Conservation (phyloP, 2,888 invertebrate genomes). For the Hyposoter didymator region DNA sequence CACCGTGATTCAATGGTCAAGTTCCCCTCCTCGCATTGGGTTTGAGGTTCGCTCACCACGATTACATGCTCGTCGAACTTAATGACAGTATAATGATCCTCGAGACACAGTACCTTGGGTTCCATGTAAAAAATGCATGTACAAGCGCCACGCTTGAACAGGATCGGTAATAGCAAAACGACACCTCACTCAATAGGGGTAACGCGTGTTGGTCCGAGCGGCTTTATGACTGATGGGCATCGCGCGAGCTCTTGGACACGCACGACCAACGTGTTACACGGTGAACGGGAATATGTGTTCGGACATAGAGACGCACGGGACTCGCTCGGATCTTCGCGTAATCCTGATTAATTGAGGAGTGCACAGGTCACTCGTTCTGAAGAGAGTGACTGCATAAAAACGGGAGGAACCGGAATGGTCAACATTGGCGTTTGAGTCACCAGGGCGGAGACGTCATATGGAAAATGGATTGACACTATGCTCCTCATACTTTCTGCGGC, state of each 20-base stretch:
- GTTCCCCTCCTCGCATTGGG: conserved; percentile 38
- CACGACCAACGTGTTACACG: conserved; percentile 50
- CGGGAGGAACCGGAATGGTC: conserved; percentile 49
- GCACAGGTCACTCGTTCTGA: conserved; percentile 65
- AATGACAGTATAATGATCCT: conserved; percentile 80
- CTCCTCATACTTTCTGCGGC: conserved; percentile 17
- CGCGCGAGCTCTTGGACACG: conserved; percentile 74
- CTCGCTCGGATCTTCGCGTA: conserved; percentile 76
- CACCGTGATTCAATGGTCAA: conserved; percentile 58
- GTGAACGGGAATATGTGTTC: conserved; percentile 67
- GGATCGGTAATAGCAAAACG: conserved; percentile 42
- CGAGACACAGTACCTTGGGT: conserved; percentile 21
- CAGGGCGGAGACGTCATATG: not conserved
- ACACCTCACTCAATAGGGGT: conserved; percentile 41
- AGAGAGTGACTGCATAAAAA: conserved; percentile 43
- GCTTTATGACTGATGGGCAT: conserved; percentile 79
- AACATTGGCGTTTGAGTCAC: conserved; percentile 8
- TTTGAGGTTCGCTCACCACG: conserved; percentile 52
- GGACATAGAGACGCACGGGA: conserved; percentile 65
- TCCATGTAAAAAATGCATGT: conserved; percentile 34
- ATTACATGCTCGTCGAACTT: conserved; percentile 81
- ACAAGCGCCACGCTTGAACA: conserved; percentile 34
- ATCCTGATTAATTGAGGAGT: conserved; percentile 81
- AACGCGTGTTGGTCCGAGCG: conserved; percentile 59
- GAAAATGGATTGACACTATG: conserved; percentile 48